Base-by-base conservation (phyloP, 2,797 vertebrate genomes). In the Eleutherodactylus coqui region DNA sequence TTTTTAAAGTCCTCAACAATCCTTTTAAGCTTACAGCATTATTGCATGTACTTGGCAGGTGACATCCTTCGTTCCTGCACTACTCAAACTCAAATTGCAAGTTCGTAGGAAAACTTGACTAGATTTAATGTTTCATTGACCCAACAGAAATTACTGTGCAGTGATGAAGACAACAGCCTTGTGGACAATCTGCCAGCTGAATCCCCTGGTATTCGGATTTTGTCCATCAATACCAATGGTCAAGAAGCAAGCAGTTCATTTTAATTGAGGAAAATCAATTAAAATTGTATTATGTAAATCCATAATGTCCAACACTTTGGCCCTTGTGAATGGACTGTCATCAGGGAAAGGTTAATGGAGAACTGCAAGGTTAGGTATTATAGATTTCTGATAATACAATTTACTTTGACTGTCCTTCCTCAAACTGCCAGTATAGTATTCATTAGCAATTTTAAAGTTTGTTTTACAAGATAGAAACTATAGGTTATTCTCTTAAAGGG, bases 231-330 rank as follows among this genome's bases (percentile, higher is more conserved):
- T 84, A 87, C 29, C 64, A 36, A 72, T 79, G 77, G 86, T 83
- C 79, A 84, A 81, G 69, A 84, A 75, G 67, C 67, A 62, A 38
- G 70, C 82, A 47, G 76, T 80, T 87, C 76, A 87, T 84, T 73
- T 87, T 84, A 87, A 87, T 87, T 87, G 86, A 60, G 79, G 62
- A 67, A 84, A 87, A 87, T 87, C 86, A 80, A 87, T 87, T 87
- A 87, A 84, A 87, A 87, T 84, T 87, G 82, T 84, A 84, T 87
- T 87, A 87, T 80, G 82, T 76, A 84, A 84, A 87, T 87, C 82
- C 75, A 87, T 87, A 84, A 45, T 29, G 49, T 73, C 75, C 32
- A 58, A 80, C 70, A 80, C 72, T 45, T 32, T 81, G 82, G 55
- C 67, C 86, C 82, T 51, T 84, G 27, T 58, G 49, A 24, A 75